Percentiles rank a stretch among this genome's conserved stretches.
These are phyloP conservation scores for Atta texana DNA, from an alignment of 1,140 invertebrate species.

Conservation along the genomic window DNA sequence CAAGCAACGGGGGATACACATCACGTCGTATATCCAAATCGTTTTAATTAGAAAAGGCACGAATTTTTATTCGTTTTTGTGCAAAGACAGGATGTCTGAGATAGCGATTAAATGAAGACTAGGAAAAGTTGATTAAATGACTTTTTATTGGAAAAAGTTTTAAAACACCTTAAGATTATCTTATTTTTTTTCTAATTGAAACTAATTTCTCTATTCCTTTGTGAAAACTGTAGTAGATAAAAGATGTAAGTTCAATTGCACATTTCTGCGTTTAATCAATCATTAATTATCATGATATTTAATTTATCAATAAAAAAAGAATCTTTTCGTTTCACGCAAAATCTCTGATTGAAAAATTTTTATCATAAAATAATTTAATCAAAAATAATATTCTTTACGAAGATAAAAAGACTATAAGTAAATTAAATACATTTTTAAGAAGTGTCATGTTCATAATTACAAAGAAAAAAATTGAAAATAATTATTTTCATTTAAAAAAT, in stretches of 20 bases:
- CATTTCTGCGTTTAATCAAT: constrained; percentile 24
- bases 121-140: not conserved
- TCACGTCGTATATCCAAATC: not conserved
- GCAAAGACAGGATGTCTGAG: not conserved
- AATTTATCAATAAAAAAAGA: not conserved
- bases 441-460: not conserved
- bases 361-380: not conserved
- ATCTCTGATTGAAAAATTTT: not conserved
- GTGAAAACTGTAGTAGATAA: not conserved
- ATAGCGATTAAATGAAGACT: not conserved
- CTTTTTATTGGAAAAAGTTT: not conserved
- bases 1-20: not conserved
- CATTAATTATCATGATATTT: not conserved
- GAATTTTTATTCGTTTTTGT: not conserved
- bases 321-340: not conserved
- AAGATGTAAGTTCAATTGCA: not conserved
- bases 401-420: not conserved
- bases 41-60: constrained; percentile 45
- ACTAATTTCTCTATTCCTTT: not conserved
- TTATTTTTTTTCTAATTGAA: not conserved
- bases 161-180: not conserved
- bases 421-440: not conserved
- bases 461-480: not conserved
- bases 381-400: constrained; percentile 1
- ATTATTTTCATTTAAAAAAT: constrained; percentile 3